Conservation (phyloP, 2,797 vertebrate genomes). For the Poeciliopsis presidionis region DNA sequence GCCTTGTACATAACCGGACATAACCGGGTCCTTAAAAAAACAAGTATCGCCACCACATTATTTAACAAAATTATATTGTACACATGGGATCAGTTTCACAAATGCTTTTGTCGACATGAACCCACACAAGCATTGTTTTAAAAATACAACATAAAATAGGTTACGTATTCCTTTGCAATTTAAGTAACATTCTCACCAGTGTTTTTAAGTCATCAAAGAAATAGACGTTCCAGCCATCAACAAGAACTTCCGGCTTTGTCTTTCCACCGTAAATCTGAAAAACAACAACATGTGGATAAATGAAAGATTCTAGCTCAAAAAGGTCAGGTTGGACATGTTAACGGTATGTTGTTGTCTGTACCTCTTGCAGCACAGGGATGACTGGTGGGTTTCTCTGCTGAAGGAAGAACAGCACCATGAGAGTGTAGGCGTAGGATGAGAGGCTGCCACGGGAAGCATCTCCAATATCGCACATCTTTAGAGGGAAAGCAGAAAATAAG, state of each 20-base stretch:
- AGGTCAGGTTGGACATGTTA: not conserved
- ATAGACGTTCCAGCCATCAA: constrained; percentile 95
- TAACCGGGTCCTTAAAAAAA: too few species aligned
- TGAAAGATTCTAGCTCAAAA: not conserved
- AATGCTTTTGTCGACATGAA: too few species aligned
- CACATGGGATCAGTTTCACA: too few species aligned
- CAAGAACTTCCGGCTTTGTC: constrained; percentile 88
- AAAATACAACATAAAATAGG: not conserved
- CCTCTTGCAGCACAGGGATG: constrained; percentile 96
- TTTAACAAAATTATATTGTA: too few species aligned
- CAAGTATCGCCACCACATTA: too few species aligned
- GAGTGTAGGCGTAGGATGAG: constrained; percentile 95
- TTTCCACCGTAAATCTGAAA: constrained; percentile 88
- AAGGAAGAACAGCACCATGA: constrained; percentile 96
- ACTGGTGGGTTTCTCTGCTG: constrained; percentile 92
- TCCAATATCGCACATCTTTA: constrained; percentile 93
- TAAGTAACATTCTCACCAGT: constrained; percentile 80
- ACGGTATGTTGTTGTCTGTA: constrained; percentile 40
- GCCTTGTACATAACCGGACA: not conserved
- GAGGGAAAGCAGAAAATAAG: not conserved
- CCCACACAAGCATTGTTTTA: too few species aligned
- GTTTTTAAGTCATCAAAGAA: constrained; percentile 89
- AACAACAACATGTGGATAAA: constrained; percentile 16
- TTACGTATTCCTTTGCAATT: not conserved
- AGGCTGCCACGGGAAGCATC: constrained; percentile 96